Base-by-base conservation (phyloP, 2,888 invertebrate genomes). In the Endotricha flammealis region DNA sequence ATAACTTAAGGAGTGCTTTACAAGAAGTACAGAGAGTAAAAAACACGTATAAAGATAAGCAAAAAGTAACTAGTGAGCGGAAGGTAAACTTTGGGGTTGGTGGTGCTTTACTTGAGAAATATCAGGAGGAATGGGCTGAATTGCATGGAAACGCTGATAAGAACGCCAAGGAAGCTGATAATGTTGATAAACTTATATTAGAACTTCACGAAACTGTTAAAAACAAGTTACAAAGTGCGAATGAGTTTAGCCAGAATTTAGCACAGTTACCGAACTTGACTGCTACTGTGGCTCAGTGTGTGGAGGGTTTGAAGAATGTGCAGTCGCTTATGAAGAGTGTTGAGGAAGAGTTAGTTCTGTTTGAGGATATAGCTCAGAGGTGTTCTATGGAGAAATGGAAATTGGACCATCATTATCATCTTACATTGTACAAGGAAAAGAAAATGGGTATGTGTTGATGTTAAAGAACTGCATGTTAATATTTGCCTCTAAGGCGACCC, bases 61-160 rank as follows among this genome's bases (percentile, higher is more conserved):
- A 74, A 29, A 75, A 70, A 54, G 54, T 64, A 22, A 46, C 50
- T 1, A 64, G 48, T 29, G 80, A 79, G 55, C 73, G 65, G 38
- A 77, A 72, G 63, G 80, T 83, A 1, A 81, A 82, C 47, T 85
- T 74, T 32, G 88, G 90, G 57, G 92, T 92, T 48, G 94, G 93
- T 3, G 90, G 90, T 17, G 90, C 90, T 44, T 74, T 93, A 42
- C 69, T 94, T 30, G 89, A 90, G 44, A 90, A 91, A 67, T 93
- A 91, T 68, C 92, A 93, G 65, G 79, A 90, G 29, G 85, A 91
- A 43, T 94, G 94, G 94, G 89, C 88, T 10, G 89, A 91, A 50
- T 64, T 93, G 29, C 93, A 93, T 48, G 86, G 88, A 44, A 83
- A 90, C 39, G 91, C 92, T 1, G 93, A 93, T 51, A 85, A 81